Base-by-base conservation (phyloP, 1,140 invertebrate genomes). In the Panagrolaimus sp. region DNA sequence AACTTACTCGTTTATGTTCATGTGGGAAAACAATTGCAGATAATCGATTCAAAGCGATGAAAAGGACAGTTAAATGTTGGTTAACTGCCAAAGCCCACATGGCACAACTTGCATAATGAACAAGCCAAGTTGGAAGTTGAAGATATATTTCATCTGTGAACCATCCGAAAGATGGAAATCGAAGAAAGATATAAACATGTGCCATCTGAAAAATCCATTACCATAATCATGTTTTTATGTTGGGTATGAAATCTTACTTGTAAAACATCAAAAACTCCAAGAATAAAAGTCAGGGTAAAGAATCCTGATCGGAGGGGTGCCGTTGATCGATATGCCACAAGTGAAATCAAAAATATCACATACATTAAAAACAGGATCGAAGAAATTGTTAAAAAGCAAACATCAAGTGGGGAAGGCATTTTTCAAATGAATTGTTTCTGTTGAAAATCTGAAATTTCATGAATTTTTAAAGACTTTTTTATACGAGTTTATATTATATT, bases 81-180 rank as follows among this genome's bases (percentile, higher is more conserved):
- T 58, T 58, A 6, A 58, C 52, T 5, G 52, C 52, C 14, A 58
- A n/a, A 1, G 52, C 52, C 52, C 52, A 58, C 52, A 58, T 58
- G 5, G 52, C 52, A 17, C 52, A 58, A 58, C 52, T 58, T 26
- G 21, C 52, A 14, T 58, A 58, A 58, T 58, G 52, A 21, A 58
- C 52, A 12, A 58, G 28, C 14, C 28, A 28, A 12, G 52, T 21
- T 58, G 52, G n/a, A 21, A 58, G 21, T 14, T 21, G 12, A n/a
- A 58, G 52, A 21, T 58, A 58, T 38, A 38, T 38, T 12, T n/a
- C 21, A 21, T 58, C 52, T n/a, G 52, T 58, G 21, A 58, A 26
- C 52, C 52, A 58, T 8, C 52, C 52, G 21, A 58, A 58, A n/a
- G 52, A 58, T 58, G 52, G 52, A 24, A 58, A 58, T 58, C 52